Percentiles rank a stretch among this genome's conserved stretches.
phyloP scores from a whole-genome alignment of 2,113 vertebrate species.

The Leucopsar rothschildi region DNA sequence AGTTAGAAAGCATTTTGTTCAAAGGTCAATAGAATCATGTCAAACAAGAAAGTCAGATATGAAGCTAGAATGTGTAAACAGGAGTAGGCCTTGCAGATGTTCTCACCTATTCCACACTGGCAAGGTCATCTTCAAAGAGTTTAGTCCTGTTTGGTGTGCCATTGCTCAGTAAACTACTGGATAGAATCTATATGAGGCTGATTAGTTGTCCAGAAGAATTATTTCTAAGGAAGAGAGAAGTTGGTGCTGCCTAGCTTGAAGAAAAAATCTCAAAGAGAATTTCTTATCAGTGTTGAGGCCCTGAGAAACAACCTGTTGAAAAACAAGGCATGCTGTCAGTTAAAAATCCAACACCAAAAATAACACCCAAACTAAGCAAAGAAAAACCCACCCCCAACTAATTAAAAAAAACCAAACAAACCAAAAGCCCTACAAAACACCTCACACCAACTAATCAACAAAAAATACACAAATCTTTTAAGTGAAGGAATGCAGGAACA shows the following conservation, averaged over 20 bases:
- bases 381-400: rapidly evolving
- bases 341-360: neutral
- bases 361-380: neutral
- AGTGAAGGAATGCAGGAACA: neutral
- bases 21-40: neutral
- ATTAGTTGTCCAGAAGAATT: neutral
- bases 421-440: neutral
- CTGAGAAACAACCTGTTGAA: neutral
- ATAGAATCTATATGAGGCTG: neutral
- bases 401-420: neutral
- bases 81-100: neutral
- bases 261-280: neutral
- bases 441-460: neutral
- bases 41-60: neutral
- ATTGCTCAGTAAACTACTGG: neutral
- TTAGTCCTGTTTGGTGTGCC: neutral
- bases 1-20: neutral
- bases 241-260: neutral
- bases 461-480: neutral
- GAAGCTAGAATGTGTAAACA: neutral
- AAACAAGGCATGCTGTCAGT: neutral
- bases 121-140: neutral
- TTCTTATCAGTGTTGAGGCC: neutral
- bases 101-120: neutral
- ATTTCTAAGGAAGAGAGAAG: neutral